phyloP scores from a whole-genome alignment of 2,113 vertebrate genomes.

The Oryzias melastigma region DNA sequence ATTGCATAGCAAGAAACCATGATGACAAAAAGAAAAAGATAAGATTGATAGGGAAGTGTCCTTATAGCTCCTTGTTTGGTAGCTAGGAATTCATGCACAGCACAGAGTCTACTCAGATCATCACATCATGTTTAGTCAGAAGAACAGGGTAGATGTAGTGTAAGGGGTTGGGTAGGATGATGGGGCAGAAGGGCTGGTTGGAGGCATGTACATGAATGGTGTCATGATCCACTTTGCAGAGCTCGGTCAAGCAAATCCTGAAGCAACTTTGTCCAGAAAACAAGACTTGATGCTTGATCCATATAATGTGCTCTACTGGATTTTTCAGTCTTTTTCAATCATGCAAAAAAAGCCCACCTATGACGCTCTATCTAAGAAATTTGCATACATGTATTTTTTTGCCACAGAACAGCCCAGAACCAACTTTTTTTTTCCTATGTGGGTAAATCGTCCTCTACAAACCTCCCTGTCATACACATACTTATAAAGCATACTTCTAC shows the following conservation, averaged over 20 bases:
- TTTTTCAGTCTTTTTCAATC: slow-evolving; percentile 39
- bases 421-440: slow-evolving; percentile 30
- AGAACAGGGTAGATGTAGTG: slow-evolving; percentile 47
- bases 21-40: slow-evolving; percentile 43
- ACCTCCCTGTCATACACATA: slow-evolving; percentile 66
- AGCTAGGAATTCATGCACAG: slow-evolving; percentile 34
- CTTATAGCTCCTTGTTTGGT: slow-evolving; percentile 19
- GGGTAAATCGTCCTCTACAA: slow-evolving; percentile 37
- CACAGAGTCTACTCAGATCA: slow-evolving; percentile 23
- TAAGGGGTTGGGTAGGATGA: slow-evolving; percentile 27
- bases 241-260: slow-evolving; percentile 37
- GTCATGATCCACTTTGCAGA: slow-evolving; percentile 46
- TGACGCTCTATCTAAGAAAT: slow-evolving; percentile 52
- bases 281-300: slow-evolving; percentile 43
- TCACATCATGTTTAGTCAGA: slow-evolving; percentile 23
- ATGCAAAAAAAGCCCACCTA: slow-evolving; percentile 40
- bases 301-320: slow-evolving; percentile 38
- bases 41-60: neutral
- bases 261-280: slow-evolving; percentile 26
- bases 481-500: slow-evolving; percentile 83
- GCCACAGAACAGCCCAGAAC: slow-evolving; percentile 33
- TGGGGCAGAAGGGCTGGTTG: slow-evolving; percentile 22
- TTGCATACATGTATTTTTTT: slow-evolving; percentile 62
- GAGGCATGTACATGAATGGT: slow-evolving; percentile 66
- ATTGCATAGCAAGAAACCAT: slow-evolving; percentile 81